phyloP scores from a whole-genome alignment of 1,140 invertebrate genomes.

The Ridgeia piscesae region DNA sequence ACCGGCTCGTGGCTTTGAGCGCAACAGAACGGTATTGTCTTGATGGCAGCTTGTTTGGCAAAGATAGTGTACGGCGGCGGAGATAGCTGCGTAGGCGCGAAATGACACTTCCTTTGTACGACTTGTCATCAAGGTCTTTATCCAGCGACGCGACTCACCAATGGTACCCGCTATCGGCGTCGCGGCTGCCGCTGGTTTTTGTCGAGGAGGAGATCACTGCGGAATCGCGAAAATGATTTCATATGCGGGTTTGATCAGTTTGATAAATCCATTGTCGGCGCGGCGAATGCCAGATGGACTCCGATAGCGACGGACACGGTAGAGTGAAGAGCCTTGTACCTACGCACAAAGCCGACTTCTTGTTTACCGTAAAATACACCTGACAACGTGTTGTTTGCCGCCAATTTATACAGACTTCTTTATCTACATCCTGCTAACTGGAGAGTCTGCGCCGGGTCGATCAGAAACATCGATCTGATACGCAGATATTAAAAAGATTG shows the following conservation, averaged over 20 bases:
- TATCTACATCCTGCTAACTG: background rate
- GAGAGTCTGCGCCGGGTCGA: background rate
- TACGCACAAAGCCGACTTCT: background rate
- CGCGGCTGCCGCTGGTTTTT: background rate
- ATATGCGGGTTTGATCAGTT: background rate
- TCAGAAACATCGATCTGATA: background rate
- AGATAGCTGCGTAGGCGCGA: background rate
- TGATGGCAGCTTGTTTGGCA: background rate
- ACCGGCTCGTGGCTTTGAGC: background rate
- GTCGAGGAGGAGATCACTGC: background rate
- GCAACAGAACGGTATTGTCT: background rate
- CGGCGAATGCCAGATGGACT: background rate
- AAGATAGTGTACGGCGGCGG: background rate
- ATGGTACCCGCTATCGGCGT: background rate
- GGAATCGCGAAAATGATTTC: background rate
- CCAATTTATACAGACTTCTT: background rate
- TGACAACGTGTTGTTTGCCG: background rate
- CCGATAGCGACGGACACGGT: background rate
- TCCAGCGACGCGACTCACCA: background rate
- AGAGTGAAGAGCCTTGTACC: background rate
- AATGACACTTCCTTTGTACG: background rate
- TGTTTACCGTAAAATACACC: background rate
- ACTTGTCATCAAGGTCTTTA: background rate
- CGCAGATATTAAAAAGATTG: background rate
- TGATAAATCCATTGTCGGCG: background rate